Evolutionary conservation across 2,888 invertebrate genomes (phyloP).

Genomic region (Drosophila rellima): DNA sequence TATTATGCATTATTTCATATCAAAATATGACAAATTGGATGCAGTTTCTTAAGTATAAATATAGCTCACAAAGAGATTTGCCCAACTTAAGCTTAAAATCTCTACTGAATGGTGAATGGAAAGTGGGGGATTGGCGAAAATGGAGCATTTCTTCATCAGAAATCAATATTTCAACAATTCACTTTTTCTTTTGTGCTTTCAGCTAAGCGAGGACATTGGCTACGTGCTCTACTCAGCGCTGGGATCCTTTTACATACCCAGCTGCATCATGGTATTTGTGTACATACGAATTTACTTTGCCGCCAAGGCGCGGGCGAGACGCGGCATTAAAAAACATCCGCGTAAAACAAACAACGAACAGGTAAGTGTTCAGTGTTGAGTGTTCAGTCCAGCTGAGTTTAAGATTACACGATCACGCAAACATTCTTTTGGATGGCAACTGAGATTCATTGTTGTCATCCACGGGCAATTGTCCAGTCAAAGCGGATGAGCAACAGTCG

Average conservation of each 20-base stretch:
- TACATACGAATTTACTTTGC: slow-evolving; percentile 99
- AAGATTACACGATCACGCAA: slow-evolving; percentile 3
- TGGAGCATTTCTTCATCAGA: not conserved
- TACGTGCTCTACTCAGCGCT: slow-evolving; percentile 99
- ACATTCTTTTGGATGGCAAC: slow-evolving; percentile 23
- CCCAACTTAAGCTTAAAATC: slow-evolving; percentile 13
- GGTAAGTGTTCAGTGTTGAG: slow-evolving; percentile 72
- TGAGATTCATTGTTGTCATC: slow-evolving; percentile 41
- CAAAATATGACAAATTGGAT: slow-evolving; percentile 2
- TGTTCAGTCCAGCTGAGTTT: slow-evolving; percentile 2
- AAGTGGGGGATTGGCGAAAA: not conserved
- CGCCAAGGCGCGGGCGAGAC: slow-evolving; percentile 95
- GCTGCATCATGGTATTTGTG: slow-evolving; percentile 99
- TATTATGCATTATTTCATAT: slow-evolving; percentile 2
- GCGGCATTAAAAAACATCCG: slow-evolving; percentile 94
- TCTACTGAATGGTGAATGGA: not conserved
- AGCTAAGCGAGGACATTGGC: slow-evolving; percentile 98
- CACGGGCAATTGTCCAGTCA: slow-evolving; percentile 11
- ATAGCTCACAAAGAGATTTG: slow-evolving; percentile 7
- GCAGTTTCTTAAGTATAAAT: not conserved
- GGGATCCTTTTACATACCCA: slow-evolving; percentile 99
- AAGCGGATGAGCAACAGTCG: slow-evolving; percentile 21
- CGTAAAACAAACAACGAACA: slow-evolving; percentile 87
- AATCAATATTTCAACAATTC: slow-evolving; percentile 33
- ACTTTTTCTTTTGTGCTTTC: slow-evolving; percentile 84